Base-by-base conservation (phyloP, 2,113 vertebrate species). In the Azemiops feae region DNA sequence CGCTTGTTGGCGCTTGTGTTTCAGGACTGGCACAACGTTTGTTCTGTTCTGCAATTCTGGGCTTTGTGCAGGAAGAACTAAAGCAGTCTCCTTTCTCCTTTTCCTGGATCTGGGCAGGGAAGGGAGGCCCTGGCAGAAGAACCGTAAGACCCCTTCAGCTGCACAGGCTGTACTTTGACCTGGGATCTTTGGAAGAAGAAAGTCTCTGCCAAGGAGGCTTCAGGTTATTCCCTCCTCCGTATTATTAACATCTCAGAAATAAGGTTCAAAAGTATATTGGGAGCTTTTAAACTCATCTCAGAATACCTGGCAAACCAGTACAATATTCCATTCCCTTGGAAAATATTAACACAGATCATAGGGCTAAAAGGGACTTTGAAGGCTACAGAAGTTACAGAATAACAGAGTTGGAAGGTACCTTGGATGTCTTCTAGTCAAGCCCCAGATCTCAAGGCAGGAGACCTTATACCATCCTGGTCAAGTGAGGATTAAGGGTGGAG, bases 401-500 rank as follows among this genome's bases (percentile, higher is more conserved):
- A 27, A 60, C 3, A 27, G 27, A 60, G 58, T 27, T 9, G 23
- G 58, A 64, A 64, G 60, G 10, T 12, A 64, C 11, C 11, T n/a
- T 64, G 11, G 27, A 64, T n/a, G 64, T 69, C 2, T 69, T 69
- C 30, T 69, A 69, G 12, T n/a, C 64, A 69, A 69, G 0, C 0
- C 0, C 12, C 64, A 69, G 64, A 14, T 69, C 64, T 69, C 30
- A 69, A 69, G 30, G 12, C 64, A 69, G 30, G 60, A 34, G 60
- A 30, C 58, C 27, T 30, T 64, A 69, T n/a, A n/a, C 12, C 12
- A 16, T 69, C 30, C 64, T 34, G 64, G 30, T 69, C 30, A 69
- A 96, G 95, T 94, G 95, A 96, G 96, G 96, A 96, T 97, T 97
- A 97, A 96, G 96, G 95, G 93, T 85, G 95, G 95, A 96, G 96